A percentile compares a stretch with the other conserved stretches of the same genome.
Conservation (phyloP, 2,113 vertebrate species). For the Psittacara wagleri region DNA sequence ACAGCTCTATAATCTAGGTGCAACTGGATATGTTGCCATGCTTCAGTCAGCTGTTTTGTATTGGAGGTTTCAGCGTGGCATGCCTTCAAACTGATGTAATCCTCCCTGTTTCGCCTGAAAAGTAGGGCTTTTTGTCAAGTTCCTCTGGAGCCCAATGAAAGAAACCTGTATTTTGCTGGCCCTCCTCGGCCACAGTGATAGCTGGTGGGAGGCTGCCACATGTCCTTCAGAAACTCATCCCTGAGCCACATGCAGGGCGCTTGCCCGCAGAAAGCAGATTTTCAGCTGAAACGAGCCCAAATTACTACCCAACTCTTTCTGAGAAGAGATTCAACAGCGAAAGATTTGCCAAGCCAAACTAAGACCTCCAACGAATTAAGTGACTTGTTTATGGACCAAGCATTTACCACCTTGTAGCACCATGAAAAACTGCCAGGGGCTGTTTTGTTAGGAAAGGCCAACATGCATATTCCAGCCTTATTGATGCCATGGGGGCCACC, state of each 20-base stretch:
- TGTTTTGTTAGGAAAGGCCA: not conserved
- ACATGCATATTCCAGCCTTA: rapidly evolving
- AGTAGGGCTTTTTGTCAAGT: slow-evolving; percentile 8
- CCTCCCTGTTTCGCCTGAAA: slow-evolving; percentile 9
- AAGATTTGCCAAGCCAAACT: not conserved
- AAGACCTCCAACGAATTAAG: not conserved
- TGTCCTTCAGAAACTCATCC: not conserved
- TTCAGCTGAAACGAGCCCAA: not conserved
- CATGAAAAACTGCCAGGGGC: not conserved
- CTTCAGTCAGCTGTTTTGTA: slow-evolving; percentile 23
- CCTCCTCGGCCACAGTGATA: not conserved
- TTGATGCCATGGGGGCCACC: not conserved
- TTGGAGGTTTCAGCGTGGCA: not conserved
- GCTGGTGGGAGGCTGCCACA: not conserved
- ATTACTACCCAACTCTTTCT: not conserved
- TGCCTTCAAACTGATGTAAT: slow-evolving; percentile 35
- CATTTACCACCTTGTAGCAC: not conserved
- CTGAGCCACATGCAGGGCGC: not conserved
- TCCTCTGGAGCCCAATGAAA: not conserved
- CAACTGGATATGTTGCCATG: not conserved
- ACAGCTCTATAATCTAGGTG: slow-evolving; percentile 30
- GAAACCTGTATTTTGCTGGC: slow-evolving; percentile 5
- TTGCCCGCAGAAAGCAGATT: not conserved
- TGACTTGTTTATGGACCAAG: not conserved
- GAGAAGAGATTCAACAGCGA: not conserved